Evolutionary conservation across 1,140 invertebrate genomes (phyloP).

Genomic region (Cydia amplana): DNA sequence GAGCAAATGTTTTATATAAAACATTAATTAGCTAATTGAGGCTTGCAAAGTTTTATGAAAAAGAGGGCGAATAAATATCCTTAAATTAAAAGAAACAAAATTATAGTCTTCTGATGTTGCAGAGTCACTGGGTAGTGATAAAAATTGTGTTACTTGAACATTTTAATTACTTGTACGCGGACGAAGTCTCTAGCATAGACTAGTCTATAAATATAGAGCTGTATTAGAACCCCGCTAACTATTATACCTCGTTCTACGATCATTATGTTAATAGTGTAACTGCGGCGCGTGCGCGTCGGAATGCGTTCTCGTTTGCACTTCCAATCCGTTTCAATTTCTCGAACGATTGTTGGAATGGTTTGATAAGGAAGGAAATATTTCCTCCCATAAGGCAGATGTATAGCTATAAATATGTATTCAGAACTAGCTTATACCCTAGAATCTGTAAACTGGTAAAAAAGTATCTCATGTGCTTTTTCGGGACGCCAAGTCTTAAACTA

Average conservation of each 20-base stretch:
- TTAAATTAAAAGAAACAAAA: no score
- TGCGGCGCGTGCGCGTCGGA: constrained; percentile 51
- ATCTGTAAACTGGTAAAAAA: background rate
- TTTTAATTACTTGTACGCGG: no score
- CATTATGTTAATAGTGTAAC: constrained; percentile 66
- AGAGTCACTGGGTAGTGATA: no score
- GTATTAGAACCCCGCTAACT: constrained; percentile 33
- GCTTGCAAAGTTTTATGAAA: no score
- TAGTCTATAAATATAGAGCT: background rate
- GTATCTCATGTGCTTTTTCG: background rate
- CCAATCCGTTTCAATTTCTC: constrained; percentile 36
- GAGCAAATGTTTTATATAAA: no score
- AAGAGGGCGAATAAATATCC: no score
- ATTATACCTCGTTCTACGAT: constrained; percentile 40
- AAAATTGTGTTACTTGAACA: no score
- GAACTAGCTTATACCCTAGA: background rate
- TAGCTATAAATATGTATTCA: background rate
- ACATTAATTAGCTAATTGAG: no score
- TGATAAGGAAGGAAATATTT: background rate
- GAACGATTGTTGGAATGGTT: background rate
- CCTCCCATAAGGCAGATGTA: background rate
- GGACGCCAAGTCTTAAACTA: no score
- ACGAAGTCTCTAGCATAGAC: no score
- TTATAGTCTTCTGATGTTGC: no score
- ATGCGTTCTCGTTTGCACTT: constrained; percentile 58